Evolutionary conservation across 2,797 vertebrate species (phyloP).

Genomic region (Nasua narica): DNA sequence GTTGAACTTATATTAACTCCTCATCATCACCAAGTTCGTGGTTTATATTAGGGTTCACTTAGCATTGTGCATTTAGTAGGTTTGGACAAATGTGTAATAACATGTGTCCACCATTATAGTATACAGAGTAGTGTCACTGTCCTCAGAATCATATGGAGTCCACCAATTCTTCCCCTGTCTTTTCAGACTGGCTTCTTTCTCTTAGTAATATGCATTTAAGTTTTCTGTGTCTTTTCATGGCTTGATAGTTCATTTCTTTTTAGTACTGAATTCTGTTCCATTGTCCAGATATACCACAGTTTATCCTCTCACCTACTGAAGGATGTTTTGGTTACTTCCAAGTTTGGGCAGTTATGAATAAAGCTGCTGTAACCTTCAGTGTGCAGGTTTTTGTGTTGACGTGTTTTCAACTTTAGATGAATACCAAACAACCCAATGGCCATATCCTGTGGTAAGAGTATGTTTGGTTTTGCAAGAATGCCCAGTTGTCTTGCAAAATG

Average conservation of each 20-base stretch:
- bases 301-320: background rate
- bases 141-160: background rate
- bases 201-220: background rate
- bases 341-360: background rate
- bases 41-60: background rate
- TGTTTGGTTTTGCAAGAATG: background rate
- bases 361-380: background rate
- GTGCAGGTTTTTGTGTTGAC: background rate
- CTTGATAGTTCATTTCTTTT: background rate
- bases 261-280: background rate
- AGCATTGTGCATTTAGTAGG: background rate
- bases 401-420: background rate
- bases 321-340: background rate
- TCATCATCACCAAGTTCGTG: background rate
- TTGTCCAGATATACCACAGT: background rate
- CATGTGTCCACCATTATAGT: background rate
- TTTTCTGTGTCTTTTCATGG: background rate
- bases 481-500: background rate
- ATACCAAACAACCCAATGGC: background rate
- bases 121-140: background rate
- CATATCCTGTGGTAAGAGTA: background rate
- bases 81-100: background rate
- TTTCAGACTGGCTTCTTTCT: background rate
- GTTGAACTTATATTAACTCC: background rate
- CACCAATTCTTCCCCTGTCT: background rate